These are phyloP conservation scores for Pelosia muscerda DNA, from an alignment of 2,888 invertebrate species.

Conservation along the genomic window DNA sequence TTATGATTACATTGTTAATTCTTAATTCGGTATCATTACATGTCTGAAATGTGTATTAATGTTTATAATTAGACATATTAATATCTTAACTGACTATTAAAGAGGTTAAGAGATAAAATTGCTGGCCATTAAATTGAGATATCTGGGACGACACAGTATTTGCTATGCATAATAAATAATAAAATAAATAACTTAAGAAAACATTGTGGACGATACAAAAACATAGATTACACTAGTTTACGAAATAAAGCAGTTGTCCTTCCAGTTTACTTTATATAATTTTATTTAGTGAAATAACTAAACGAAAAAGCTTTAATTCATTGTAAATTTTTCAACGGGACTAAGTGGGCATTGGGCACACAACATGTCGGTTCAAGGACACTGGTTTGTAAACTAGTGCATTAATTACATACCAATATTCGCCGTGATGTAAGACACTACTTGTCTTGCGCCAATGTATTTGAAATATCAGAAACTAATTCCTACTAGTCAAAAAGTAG, in stretches of 20 bases:
- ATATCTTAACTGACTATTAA: conserved; percentile 63
- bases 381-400: conserved; percentile 1
- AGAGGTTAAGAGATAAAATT: conserved; percentile 61
- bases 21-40: conserved; percentile 63
- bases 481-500: no score
- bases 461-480: no score
- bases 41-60: conserved; percentile 55
- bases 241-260: conserved; percentile 19
- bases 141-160: conserved; percentile 57
- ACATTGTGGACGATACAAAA: conserved; percentile 31
- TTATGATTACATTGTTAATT: conserved; percentile 45
- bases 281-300: not conserved
- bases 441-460: conserved; percentile 18
- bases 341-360: no score
- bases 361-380: not conserved
- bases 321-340: not conserved
- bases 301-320: not conserved
- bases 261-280: not conserved
- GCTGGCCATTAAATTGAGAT: conserved; percentile 70
- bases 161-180: conserved; percentile 29
- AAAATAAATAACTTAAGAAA: conserved; percentile 33
- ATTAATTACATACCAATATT: not conserved
- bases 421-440: conserved; percentile 8
- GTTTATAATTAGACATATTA: conserved; percentile 53
- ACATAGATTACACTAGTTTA: conserved; percentile 18